Percentiles rank a stretch among this genome's conserved stretches.
These are phyloP conservation scores for Prionailurus bengalensis DNA, from an alignment of 2,113 vertebrate genomes.

Conservation along the genomic window DNA sequence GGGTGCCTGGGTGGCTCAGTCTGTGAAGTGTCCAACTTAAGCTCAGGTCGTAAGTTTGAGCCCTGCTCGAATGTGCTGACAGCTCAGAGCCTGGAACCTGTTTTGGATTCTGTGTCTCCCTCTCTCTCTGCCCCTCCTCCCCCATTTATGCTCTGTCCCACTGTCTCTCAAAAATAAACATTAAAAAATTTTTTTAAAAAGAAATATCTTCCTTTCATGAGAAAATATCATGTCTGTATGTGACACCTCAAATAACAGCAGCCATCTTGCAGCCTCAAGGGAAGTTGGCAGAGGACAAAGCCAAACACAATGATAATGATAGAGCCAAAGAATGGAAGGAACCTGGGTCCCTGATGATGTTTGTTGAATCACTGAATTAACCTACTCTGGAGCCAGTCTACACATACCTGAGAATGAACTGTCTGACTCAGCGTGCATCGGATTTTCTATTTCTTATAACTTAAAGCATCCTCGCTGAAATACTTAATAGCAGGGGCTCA, in stretches of 20 bases:
- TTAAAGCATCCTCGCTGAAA: constrained; percentile 19
- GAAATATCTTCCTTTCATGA: not conserved
- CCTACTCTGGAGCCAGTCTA: not conserved
- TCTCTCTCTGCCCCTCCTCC: too few relatives aligned
- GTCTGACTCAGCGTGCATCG: not conserved
- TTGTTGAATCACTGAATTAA: not conserved
- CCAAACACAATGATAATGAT: not conserved
- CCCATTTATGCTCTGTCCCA: too few relatives aligned
- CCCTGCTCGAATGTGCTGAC: too few relatives aligned
- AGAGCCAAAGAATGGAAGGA: not conserved
- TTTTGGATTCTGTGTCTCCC: too few relatives aligned
- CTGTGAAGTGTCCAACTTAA: too few relatives aligned
- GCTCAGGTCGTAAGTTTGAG: too few relatives aligned
- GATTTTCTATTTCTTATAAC: constrained; percentile 1
- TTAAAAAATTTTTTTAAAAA: not conserved
- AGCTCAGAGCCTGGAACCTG: too few relatives aligned
- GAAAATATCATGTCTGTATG: not conserved
- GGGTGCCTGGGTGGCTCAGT: not conserved
- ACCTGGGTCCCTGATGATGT: not conserved
- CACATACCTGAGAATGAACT: not conserved
- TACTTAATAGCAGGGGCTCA: not conserved
- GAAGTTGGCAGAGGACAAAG: not conserved
- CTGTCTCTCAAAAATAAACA: too few relatives aligned
- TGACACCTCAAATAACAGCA: constrained; percentile 2
- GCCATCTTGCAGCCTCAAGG: not conserved